Conservation (phyloP, 64 coral and sea anemone genomes). For the Actinia equina region DNA sequence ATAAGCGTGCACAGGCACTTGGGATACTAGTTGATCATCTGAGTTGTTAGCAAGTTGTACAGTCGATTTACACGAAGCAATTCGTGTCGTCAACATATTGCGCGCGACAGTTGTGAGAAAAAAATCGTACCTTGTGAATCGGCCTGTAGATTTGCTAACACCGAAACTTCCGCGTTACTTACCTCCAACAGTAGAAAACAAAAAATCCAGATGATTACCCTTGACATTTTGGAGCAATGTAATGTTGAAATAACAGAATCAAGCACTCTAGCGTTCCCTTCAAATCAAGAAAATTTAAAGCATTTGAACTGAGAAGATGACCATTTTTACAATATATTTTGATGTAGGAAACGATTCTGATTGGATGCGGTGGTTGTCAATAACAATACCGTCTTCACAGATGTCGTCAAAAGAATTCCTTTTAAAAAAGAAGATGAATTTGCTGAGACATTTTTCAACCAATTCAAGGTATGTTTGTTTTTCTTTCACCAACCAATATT, state of each 20-base stretch:
- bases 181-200: not conserved
- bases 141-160: not conserved
- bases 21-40: too few relatives aligned
- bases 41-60: too few relatives aligned
- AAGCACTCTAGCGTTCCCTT: not conserved
- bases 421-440: not conserved
- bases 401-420: not conserved
- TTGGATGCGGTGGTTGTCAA: not conserved
- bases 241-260: not conserved
- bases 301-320: not conserved
- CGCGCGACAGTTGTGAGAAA: too few relatives aligned
- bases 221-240: not conserved
- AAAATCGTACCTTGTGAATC: too few relatives aligned
- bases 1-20: too few relatives aligned
- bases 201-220: not conserved
- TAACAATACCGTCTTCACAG: not conserved
- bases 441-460: too few relatives aligned
- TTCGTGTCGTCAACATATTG: too few relatives aligned
- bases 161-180: not conserved
- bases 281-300: not conserved
- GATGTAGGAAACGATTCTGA: not conserved
- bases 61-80: too few relatives aligned
- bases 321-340: not conserved
- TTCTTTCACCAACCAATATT: too few relatives aligned
- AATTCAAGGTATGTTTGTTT: too few relatives aligned